Percentiles rank a stretch among this genome's conserved stretches.
phyloP scores from a whole-genome alignment of 1,140 invertebrate genomes.

The Mycetomoellerius zeteki region DNA sequence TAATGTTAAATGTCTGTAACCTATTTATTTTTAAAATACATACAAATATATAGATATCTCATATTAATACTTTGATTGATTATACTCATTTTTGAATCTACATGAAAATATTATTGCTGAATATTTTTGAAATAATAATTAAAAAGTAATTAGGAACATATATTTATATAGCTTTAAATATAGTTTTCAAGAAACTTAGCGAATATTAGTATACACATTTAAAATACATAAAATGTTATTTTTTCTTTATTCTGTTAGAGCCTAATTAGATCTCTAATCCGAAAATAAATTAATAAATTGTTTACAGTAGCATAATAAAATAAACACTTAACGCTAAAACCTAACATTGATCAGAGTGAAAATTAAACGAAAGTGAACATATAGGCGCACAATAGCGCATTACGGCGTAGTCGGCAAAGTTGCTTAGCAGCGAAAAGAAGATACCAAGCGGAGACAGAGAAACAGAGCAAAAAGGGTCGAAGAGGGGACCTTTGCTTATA shows the following conservation, averaged over 20 bases:
- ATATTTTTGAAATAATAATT: conserved; percentile 3
- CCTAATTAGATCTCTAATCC: background rate
- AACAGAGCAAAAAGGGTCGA: conserved; percentile 49
- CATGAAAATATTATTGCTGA: background rate
- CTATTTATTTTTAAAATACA: background rate
- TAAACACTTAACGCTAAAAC: background rate
- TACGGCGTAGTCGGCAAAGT: conserved; percentile 58
- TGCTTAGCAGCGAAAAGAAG: conserved; percentile 67
- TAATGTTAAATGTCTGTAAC: background rate
- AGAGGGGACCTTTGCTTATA: conserved; percentile 73
- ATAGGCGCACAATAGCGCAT: conserved; percentile 34
- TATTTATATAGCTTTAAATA: background rate
- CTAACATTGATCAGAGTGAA: conserved; percentile 16
- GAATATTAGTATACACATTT: background rate
- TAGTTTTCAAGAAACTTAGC: background rate
- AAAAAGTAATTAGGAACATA: background rate
- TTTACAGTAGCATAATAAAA: background rate
- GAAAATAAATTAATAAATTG: conserved; percentile 11
- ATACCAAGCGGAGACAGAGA: conserved; percentile 53
- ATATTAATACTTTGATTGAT: background rate
- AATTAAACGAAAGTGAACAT: conserved; percentile 51
- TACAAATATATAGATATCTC: background rate
- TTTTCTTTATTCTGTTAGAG: background rate
- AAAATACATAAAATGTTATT: background rate
- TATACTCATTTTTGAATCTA: background rate